Evolutionary conservation across 2,113 vertebrate genomes (phyloP).

Genomic region (Vombatus ursinus): DNA sequence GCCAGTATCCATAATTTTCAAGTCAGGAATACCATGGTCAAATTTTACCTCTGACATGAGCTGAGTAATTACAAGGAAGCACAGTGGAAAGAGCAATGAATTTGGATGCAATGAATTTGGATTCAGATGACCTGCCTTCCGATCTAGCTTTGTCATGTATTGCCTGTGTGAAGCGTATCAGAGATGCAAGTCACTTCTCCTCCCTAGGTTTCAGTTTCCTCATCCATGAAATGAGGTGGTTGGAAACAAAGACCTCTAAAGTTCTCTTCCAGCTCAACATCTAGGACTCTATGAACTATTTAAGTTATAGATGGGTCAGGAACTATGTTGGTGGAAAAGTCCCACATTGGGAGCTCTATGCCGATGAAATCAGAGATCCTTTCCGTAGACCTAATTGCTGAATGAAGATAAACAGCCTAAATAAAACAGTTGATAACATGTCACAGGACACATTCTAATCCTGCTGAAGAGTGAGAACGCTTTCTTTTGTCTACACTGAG

Average conservation of each 20-base stretch:
- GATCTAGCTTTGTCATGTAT: neutral
- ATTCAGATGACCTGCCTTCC: neutral
- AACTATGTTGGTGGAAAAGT: neutral
- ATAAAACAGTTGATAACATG: constrained; percentile 60
- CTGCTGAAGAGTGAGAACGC: constrained; percentile 26
- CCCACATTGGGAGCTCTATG: neutral
- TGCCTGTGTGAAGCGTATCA: neutral
- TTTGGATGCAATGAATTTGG: neutral
- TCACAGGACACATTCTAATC: constrained; percentile 64
- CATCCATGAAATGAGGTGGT: neutral
- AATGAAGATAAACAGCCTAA: constrained; percentile 74
- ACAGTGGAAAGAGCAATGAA: neutral
- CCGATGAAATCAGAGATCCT: neutral
- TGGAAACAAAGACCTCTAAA: neutral
- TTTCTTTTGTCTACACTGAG: constrained; percentile 47
- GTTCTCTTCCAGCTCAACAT: neutral
- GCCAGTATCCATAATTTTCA: neutral
- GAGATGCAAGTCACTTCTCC: neutral
- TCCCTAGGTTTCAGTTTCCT: neutral
- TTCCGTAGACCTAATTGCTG: neutral
- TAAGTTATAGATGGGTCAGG: neutral
- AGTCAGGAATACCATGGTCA: neutral
- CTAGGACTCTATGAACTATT: neutral
- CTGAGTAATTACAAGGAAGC: neutral
- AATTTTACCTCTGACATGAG: neutral